Conservation (phyloP, 2,113 vertebrate species). For the Festucalex cinctus region DNA sequence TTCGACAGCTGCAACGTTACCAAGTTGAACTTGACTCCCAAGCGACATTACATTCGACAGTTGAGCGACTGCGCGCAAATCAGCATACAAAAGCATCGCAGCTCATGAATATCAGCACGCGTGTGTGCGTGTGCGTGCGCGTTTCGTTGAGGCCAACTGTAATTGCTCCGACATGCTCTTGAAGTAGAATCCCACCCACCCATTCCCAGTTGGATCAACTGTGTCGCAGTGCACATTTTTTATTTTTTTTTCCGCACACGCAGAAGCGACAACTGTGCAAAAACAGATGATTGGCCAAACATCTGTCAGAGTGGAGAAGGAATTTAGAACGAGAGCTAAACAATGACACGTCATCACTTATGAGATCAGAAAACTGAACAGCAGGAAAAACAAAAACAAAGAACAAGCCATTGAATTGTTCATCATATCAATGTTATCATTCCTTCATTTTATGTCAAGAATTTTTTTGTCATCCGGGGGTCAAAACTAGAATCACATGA, state of each 20-base stretch:
- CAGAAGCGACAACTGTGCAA: slow-evolving; percentile 2
- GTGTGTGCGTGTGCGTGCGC: slow-evolving; percentile 31
- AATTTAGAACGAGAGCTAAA: background rate
- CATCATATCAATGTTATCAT: too few relatives aligned
- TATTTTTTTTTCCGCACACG: too few relatives aligned
- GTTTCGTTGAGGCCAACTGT: slow-evolving; percentile 49
- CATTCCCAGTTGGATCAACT: slow-evolving; percentile 58
- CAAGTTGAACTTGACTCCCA: background rate
- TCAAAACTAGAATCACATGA: too few relatives aligned
- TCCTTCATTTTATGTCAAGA: too few relatives aligned
- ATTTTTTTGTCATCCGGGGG: too few relatives aligned
- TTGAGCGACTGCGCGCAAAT: slow-evolving; percentile 1
- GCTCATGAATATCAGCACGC: slow-evolving; percentile 27
- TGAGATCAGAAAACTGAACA: too few relatives aligned
- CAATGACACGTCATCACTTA: background rate
- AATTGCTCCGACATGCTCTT: slow-evolving; percentile 67
- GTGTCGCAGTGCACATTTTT: slow-evolving; percentile 54
- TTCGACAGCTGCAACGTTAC: background rate
- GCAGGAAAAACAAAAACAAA: too few relatives aligned
- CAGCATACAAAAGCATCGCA: slow-evolving; percentile 3
- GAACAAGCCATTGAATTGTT: too few relatives aligned
- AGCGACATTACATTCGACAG: background rate
- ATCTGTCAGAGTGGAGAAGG: background rate
- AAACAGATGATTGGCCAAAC: background rate
- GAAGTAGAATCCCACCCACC: slow-evolving; percentile 73